Conservation (phyloP, 2,888 invertebrate species). For the Euplexia lucipara region DNA sequence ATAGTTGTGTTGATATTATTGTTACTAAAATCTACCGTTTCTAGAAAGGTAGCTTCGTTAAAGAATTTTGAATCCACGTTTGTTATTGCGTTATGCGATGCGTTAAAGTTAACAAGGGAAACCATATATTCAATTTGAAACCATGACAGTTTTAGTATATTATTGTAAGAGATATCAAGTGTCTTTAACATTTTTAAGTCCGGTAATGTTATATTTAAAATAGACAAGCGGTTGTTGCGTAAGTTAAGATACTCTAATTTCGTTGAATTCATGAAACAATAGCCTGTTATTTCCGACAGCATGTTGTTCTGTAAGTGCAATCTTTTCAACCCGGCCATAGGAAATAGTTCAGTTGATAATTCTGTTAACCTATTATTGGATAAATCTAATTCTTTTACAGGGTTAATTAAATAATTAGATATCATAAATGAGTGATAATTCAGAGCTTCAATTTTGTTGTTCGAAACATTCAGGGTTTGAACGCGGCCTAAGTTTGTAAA, state of each 20-base stretch:
- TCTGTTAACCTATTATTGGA: conserved; percentile 74
- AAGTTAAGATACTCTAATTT: conserved; percentile 71
- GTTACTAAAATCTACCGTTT: conserved; percentile 76
- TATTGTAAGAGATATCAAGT: conserved; percentile 79
- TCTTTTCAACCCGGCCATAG: conserved; percentile 68
- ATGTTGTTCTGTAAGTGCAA: conserved; percentile 78
- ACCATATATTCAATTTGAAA: conserved; percentile 76
- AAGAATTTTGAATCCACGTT: conserved; percentile 79
- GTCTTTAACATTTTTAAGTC: conserved; percentile 72
- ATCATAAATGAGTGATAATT: conserved; percentile 69
- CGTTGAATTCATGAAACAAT: conserved; percentile 72
- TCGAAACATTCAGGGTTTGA: conserved; percentile 75
- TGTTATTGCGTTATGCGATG: conserved; percentile 79
- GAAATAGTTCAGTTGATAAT: conserved; percentile 70
- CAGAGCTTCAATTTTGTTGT: conserved; percentile 73
- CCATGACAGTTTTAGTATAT: conserved; percentile 71
- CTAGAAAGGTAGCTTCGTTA: conserved; percentile 72
- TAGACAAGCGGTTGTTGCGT: conserved; percentile 73
- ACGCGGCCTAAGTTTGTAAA: conserved; percentile 72
- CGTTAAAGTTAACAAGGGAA: conserved; percentile 74
- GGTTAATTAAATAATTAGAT: conserved; percentile 61
- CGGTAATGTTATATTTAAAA: conserved; percentile 76
- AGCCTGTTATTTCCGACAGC: conserved; percentile 71
- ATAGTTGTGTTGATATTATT: conserved; percentile 76
- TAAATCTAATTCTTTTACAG: conserved; percentile 74